Percentiles rank a stretch among this genome's conserved stretches.
Conservation (phyloP, 1,140 invertebrate species). For the Temnothorax nylanderi region DNA sequence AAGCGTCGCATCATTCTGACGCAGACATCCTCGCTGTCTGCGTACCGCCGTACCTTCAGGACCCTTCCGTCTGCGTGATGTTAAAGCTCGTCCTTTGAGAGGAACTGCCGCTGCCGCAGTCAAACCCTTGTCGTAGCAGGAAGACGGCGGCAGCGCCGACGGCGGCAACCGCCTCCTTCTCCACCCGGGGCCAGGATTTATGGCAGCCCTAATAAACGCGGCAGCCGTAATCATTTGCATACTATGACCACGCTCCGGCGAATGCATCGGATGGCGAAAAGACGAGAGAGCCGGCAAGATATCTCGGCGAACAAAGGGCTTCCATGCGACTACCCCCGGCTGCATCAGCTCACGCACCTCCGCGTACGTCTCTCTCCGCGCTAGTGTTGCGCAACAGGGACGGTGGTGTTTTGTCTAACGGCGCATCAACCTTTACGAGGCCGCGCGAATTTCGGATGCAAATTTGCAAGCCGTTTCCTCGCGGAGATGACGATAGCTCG, state of each 20-base stretch:
- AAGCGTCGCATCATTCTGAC: not conserved
- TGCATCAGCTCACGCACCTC: constrained; percentile 47
- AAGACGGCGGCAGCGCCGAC: constrained; percentile 47
- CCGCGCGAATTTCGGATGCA: constrained; percentile 2
- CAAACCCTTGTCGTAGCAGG: constrained; percentile 66
- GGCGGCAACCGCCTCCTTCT: not conserved
- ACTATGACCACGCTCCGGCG: constrained; percentile 43
- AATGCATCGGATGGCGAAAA: constrained; percentile 41
- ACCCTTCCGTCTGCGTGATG: constrained; percentile 61
- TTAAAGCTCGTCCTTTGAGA: constrained; percentile 68
- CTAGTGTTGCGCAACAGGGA: not conserved
- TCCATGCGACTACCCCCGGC: constrained; percentile 50
- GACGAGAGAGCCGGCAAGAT: constrained; percentile 50
- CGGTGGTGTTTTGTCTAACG: constrained; percentile 23
- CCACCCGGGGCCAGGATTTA: constrained; percentile 56
- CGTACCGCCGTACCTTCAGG: constrained; percentile 34
- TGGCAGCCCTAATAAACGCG: constrained; percentile 59
- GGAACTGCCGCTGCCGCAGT: constrained; percentile 35
- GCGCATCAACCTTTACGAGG: constrained; percentile 2
- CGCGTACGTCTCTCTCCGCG: constrained; percentile 16
- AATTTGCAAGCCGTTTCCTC: constrained; percentile 3
- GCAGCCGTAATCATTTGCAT: constrained; percentile 69
- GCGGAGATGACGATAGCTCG: not conserved
- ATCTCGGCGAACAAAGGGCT: constrained; percentile 55
- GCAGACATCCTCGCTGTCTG: constrained; percentile 17